Base-by-base conservation (phyloP, 2,113 vertebrate genomes). In the Callipepla squamata region DNA sequence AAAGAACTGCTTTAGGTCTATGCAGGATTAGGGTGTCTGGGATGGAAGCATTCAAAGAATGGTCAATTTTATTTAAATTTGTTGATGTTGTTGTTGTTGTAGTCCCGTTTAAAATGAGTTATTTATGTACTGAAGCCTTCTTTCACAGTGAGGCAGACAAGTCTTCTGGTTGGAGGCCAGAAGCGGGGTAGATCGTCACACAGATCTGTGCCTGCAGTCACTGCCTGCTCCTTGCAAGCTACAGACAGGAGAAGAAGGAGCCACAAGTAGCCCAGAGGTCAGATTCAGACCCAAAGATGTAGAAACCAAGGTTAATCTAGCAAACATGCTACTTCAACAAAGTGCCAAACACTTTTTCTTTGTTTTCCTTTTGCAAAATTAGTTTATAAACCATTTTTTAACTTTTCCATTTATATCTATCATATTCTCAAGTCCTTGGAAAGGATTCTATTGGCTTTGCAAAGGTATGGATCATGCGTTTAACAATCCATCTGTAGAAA, bases 141-240 rank as follows among this genome's bases (percentile, higher is more conserved):
- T 26, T 38, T 72, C 48, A 47, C 4, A 3, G 91, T 55, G n/a
- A 70, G 22, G 34, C 0, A 3, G 6, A 57, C 4, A 61, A 30
- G 1, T 0, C 0, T 42, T 38, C 23, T 30, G 11, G 11, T 7
- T 75, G 36, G 32, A 1, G 32, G 19, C 5, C 30, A 57, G 14
- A 12, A 61, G 44, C 0, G 0, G 76, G 74, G 55, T 18, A 86
- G 17, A 47, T 40, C 34, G 11, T 45, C 53, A 68, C 13, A 42
- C 32, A 69, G 48, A 82, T 38, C 40, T 32, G 67, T 85, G 81
- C 20, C 11, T n/a, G 32, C 65, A 8, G 66, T 48, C 22, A n/a
- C 5, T 50, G 5, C 26, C 77, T 86, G 12, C 32, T 34, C 70
- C 48, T 58, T 14, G 9, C 11, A 13, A 1, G 3, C 22, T 86